Evolutionary conservation across 2,797 vertebrate species (phyloP).

Genomic region (Enteromius thamalakanensis): DNA sequence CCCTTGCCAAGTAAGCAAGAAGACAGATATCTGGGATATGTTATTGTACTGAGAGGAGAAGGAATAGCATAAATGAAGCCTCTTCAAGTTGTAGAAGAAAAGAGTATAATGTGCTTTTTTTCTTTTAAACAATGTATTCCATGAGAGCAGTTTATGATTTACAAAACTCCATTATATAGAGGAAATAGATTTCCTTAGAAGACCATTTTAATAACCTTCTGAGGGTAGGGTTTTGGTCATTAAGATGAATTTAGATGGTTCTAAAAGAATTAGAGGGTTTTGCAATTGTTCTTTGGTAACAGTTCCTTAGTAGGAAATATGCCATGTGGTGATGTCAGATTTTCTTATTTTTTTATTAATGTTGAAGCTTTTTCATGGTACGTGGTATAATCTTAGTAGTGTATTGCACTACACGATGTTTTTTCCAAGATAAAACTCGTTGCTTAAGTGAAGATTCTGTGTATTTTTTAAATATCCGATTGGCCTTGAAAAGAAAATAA

Average conservation of each 20-base stretch:
- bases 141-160: neutral
- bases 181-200: neutral
- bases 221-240: neutral
- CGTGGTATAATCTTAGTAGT: neutral
- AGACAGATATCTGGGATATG: neutral
- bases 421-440: neutral
- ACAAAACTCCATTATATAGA: neutral
- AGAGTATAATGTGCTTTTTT: neutral
- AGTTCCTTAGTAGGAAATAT: neutral
- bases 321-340: neutral
- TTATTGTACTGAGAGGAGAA: neutral
- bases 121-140: neutral
- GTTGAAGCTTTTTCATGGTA: neutral
- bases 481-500: neutral
- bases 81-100: neutral
- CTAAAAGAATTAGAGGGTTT: neutral
- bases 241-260: neutral
- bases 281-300: neutral
- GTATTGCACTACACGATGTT: neutral
- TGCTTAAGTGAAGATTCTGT: neutral
- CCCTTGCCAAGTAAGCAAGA: conserved; percentile 86
- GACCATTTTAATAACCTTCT: neutral
- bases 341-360: neutral
- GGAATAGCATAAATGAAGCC: neutral
- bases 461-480: neutral